phyloP scores from a whole-genome alignment of 1,140 invertebrate species.

The Panagrolaimus sp. region DNA sequence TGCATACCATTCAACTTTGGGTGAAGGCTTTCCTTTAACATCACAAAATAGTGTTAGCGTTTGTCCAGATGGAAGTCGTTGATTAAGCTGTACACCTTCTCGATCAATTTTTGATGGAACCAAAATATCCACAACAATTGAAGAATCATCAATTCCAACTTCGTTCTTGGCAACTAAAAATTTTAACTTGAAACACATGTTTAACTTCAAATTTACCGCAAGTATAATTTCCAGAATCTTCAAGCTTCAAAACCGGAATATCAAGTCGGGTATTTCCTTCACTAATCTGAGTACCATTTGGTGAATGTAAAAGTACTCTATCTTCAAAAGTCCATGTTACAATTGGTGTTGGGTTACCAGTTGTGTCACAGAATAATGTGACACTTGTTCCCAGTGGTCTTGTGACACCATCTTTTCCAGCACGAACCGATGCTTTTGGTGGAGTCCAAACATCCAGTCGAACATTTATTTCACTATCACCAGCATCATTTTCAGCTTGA shows the following conservation, averaged over 20 bases:
- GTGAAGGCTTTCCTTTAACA: conserved; percentile 49
- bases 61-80: conserved; percentile 44
- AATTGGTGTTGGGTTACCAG: conserved; percentile 48
- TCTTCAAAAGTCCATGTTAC: conserved; percentile 36
- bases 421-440: conserved; percentile 21
- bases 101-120: conserved; percentile 52
- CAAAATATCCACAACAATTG: conserved; percentile 49
- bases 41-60: conserved; percentile 46
- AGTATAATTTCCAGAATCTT: conserved; percentile 46
- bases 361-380: conserved; percentile 44
- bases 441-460: conserved; percentile 43
- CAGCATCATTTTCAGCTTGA: conserved; percentile 53
- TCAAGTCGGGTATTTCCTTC: conserved; percentile 28
- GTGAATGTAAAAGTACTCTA: conserved; percentile 36
- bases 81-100: conserved; percentile 46
- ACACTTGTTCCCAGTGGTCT: conserved; percentile 39
- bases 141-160: conserved; percentile 39
- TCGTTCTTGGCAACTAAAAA: conserved; percentile 37
- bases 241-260: conserved; percentile 38
- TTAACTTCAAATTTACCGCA: conserved; percentile 26
- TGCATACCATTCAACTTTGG: conserved; percentile 38
- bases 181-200: too few species aligned
- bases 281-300: conserved; percentile 31
- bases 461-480: conserved; percentile 36
- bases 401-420: conserved; percentile 26